These are phyloP conservation scores for Sparidentex hasta DNA, from an alignment of 2,797 vertebrate genomes.

Conservation along the genomic window DNA sequence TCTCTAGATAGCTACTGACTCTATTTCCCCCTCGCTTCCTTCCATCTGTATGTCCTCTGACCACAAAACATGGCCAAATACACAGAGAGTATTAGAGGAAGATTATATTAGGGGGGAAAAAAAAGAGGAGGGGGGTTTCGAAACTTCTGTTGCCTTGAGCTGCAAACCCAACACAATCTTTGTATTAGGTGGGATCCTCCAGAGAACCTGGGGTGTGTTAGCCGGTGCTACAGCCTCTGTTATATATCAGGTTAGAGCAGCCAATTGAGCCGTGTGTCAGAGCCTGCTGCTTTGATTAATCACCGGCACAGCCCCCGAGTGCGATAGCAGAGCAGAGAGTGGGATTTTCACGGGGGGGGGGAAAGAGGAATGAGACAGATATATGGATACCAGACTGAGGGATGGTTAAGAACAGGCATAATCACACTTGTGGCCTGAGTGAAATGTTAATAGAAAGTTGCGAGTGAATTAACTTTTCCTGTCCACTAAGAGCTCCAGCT, in stretches of 20 bases:
- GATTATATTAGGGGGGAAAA: constrained; percentile 70
- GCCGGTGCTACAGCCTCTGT: constrained; percentile 69
- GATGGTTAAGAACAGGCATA: constrained; percentile 74
- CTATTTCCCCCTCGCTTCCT: constrained; percentile 41
- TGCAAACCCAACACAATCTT: constrained; percentile 67
- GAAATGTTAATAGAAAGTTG: constrained; percentile 76
- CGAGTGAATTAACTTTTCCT: constrained; percentile 60
- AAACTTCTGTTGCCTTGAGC: constrained; percentile 76
- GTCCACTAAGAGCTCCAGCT: constrained; percentile 39
- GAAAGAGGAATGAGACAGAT: constrained; percentile 81
- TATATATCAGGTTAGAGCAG: constrained; percentile 85
- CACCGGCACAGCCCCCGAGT: constrained; percentile 66
- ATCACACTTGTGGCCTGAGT: constrained; percentile 78
- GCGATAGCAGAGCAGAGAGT: constrained; percentile 72
- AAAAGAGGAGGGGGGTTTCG: constrained; percentile 43
- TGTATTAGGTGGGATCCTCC: constrained; percentile 74
- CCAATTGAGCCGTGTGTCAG: constrained; percentile 84
- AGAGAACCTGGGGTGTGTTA: constrained; percentile 65
- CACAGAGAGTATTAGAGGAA: constrained; percentile 65
- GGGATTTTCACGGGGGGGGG: constrained; percentile 60
- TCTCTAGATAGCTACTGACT: constrained; percentile 49
- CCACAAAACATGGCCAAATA: constrained; percentile 63
- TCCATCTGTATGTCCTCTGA: constrained; percentile 60
- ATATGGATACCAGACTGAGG: constrained; percentile 77
- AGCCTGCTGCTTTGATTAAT: constrained; percentile 83